These are phyloP conservation scores for Apus apus DNA, from an alignment of 2,113 vertebrate genomes.

Conservation along the genomic window DNA sequence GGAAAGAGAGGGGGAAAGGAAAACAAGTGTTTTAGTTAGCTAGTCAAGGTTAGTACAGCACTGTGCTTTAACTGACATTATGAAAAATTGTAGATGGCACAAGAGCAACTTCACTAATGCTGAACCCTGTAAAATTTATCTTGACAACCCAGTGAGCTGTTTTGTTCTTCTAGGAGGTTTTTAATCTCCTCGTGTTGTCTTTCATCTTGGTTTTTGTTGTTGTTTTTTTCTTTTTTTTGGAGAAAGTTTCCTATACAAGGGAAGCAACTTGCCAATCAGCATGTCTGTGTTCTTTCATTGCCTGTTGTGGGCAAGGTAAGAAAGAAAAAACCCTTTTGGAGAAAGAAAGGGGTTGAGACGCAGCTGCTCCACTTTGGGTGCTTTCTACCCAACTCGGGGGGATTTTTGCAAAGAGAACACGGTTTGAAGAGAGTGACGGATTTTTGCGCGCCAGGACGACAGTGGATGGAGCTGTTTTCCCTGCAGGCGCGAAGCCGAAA, in stretches of 20 bases:
- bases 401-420: neutral
- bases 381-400: neutral
- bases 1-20: neutral
- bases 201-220: neutral
- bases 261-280: neutral
- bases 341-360: neutral
- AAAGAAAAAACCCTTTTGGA: neutral
- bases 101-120: slow-evolving; percentile 18
- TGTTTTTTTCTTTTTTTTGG: neutral
- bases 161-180: slow-evolving; percentile 19
- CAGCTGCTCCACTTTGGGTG: neutral
- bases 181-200: neutral
- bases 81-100: neutral
- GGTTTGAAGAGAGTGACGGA: neutral
- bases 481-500: neutral
- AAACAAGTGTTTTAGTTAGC: neutral
- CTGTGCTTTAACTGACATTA: neutral
- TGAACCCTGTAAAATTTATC: slow-evolving; percentile 2
- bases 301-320: neutral
- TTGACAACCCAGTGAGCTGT: slow-evolving; percentile 2
- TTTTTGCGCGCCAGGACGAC: neutral
- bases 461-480: neutral
- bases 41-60: neutral
- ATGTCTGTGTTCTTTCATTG: neutral
- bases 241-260: neutral